phyloP scores from a whole-genome alignment of 2,888 invertebrate genomes.

The Argyra leucocephala region DNA sequence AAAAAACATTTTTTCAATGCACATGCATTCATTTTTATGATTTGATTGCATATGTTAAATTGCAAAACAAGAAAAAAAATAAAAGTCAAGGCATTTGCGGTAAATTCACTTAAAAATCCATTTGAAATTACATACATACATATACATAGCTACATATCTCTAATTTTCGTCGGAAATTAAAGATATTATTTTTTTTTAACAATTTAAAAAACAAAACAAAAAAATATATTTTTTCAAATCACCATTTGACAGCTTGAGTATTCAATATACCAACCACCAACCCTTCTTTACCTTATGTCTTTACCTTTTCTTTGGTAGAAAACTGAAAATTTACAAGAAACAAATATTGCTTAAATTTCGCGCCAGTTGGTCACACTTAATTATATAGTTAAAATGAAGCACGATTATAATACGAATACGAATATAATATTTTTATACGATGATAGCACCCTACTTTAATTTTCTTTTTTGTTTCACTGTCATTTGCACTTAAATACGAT shows the following conservation, averaged over 20 bases:
- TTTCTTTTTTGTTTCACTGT: background rate
- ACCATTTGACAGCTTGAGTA: background rate
- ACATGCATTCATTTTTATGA: too few species aligned
- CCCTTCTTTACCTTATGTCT: conserved; percentile 3
- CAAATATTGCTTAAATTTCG: background rate
- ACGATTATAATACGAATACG: background rate
- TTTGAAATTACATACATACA: too few species aligned
- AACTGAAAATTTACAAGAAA: background rate
- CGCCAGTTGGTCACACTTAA: background rate
- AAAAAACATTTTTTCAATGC: too few species aligned
- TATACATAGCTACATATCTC: too few species aligned
- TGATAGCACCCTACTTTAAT: background rate
- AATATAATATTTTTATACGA: too few species aligned
- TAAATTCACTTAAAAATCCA: too few species aligned
- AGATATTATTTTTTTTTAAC: too few species aligned
- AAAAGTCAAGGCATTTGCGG: too few species aligned
- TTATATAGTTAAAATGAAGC: background rate
- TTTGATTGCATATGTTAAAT: too few species aligned
- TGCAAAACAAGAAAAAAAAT: too few species aligned
- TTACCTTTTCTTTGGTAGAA: background rate
- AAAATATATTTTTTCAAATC: background rate
- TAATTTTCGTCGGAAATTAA: too few species aligned
- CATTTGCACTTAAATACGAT: background rate
- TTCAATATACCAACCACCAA: background rate
- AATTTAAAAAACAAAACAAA: too few species aligned